phyloP scores from a whole-genome alignment of 2,888 invertebrate genomes.

The Epinotia brunnichana region DNA sequence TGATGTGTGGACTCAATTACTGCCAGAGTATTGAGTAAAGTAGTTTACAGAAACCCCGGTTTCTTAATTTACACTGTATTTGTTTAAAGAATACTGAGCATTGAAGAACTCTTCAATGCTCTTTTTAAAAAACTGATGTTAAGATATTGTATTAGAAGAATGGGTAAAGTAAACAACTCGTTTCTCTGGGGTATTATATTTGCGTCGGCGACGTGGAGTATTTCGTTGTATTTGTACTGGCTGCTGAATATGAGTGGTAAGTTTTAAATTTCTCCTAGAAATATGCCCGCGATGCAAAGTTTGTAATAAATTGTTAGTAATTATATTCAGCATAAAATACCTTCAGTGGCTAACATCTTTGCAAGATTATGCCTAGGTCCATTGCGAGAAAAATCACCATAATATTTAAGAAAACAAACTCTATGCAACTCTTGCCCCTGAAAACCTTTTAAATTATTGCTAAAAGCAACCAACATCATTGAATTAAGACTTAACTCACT shows the following conservation, averaged over 20 bases:
- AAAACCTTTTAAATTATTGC: too few species aligned
- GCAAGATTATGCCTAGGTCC: too few species aligned
- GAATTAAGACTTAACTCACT: too few species aligned
- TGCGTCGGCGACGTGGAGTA: conserved; percentile 89
- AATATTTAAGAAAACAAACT: too few species aligned
- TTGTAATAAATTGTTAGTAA: too few species aligned
- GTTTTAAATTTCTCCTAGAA: conserved; percentile 45
- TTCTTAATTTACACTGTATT: background rate
- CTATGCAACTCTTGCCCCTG: too few species aligned
- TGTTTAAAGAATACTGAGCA: conserved; percentile 5
- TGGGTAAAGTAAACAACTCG: conserved; percentile 81
- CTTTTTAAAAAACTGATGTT: background rate
- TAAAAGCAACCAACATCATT: too few species aligned
- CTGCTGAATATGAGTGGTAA: conserved; percentile 81
- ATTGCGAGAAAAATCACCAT: too few species aligned
- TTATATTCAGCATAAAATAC: too few species aligned
- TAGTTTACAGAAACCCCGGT: background rate
- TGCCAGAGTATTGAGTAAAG: conserved; percentile 9
- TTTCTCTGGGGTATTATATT: conserved; percentile 89
- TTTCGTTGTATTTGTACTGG: conserved; percentile 89
- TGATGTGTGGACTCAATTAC: background rate
- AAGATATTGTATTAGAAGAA: conserved; percentile 43
- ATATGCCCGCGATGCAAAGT: background rate
- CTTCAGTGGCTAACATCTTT: too few species aligned
- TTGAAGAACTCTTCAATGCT: conserved; percentile 5